These are phyloP conservation scores for Columba guinea DNA, from an alignment of 2,797 vertebrate genomes.

Conservation along the genomic window DNA sequence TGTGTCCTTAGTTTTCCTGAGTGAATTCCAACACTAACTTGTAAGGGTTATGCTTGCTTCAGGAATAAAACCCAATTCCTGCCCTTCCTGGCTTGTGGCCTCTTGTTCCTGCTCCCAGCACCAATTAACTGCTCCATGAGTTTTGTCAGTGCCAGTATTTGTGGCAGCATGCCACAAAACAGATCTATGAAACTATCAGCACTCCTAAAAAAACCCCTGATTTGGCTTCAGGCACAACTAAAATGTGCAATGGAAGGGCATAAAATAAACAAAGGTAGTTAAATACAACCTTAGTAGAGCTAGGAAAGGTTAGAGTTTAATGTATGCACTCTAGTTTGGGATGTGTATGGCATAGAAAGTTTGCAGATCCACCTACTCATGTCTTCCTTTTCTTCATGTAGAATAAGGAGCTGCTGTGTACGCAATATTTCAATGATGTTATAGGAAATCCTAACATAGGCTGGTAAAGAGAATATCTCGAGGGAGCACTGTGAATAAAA, in stretches of 20 bases:
- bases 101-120: background rate
- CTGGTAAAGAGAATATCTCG: background rate
- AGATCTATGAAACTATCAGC: background rate
- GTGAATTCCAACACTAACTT: background rate
- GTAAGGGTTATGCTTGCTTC: background rate
- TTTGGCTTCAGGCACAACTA: background rate
- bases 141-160: background rate
- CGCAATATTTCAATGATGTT: background rate
- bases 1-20: background rate
- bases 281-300: background rate
- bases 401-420: background rate
- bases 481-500: background rate
- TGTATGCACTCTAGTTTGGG: rapidly evolving
- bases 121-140: background rate
- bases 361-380: background rate
- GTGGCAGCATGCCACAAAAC: background rate
- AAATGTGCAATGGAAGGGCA: background rate
- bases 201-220: background rate
- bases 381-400: background rate
- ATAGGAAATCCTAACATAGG: background rate
- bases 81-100: background rate
- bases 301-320: background rate
- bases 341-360: background rate
- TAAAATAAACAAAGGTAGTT: background rate
- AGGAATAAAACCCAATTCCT: background rate